Evolutionary conservation across 2,888 invertebrate genomes (phyloP), one percentile per base, ranked within the genome.

Genomic region (Axea sp.): DNA sequence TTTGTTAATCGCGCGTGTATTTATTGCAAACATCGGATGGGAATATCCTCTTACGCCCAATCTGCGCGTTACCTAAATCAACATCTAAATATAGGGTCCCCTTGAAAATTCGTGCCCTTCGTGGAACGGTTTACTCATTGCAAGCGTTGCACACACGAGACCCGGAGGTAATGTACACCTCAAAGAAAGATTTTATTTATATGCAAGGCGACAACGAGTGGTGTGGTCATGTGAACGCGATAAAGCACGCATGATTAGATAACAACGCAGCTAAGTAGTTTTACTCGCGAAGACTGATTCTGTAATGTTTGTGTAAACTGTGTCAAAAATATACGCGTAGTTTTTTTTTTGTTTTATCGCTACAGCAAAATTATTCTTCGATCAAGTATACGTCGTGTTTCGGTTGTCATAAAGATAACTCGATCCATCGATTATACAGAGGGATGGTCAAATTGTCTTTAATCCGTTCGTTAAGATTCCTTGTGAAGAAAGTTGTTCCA

Each of bases 161-260:
- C 71, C 71, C 57, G 62, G 71, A 64, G 33, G 57, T 71, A 49
- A 35, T 39, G 53, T 49, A 53, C 28, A 64, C 64, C 49, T 64
- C 57, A 39, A 39, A 57, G 64, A 64, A 51, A 71, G 30, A 57
- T 35, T 59, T 41, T 71, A 57, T 71, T 64, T 71, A 64, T 49
- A 37, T 22, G 49, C n/a, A 49, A 17, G 55, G 53, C 37, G 69
- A 47, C 5, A 45, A 62, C 62, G 69, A 6, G 17, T 41, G 49
- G 57, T 41, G 57, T 41, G 64, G 41, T 24, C 22, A 22, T 12
- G 28, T 15, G 45, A 67, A 14, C 9, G 45, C 33, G 69, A 69
- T 69, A 60, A 60, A 60, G 35, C 60, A 69, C 60, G 45, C 41
- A 9, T 43, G 67, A 69, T 69, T 60, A 69, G 69, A 69, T 69